Conservation (phyloP, 2,888 invertebrate species). For the Rhyacophila evoluta region DNA sequence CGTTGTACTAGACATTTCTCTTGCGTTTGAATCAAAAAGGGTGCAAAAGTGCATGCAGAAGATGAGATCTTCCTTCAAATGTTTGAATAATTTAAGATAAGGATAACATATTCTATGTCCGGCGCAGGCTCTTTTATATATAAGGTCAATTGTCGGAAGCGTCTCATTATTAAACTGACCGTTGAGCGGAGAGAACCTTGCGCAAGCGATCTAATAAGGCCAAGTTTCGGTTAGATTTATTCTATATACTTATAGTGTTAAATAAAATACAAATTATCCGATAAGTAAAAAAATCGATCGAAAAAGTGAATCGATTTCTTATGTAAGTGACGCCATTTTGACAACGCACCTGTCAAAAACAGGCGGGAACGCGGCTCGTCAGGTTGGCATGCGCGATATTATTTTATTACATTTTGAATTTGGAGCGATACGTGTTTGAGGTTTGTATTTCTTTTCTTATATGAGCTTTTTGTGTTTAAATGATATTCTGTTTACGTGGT, state of each 20-base stretch:
- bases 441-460: background rate
- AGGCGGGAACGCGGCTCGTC: conserved; percentile 31
- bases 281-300: conserved; percentile 25
- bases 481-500: background rate
- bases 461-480: background rate
- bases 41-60: background rate
- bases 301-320: conserved; percentile 3
- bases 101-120: background rate
- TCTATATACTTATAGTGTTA: background rate
- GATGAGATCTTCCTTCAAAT: background rate
- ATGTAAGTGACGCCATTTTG: conserved; percentile 34
- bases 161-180: conserved; percentile 26
- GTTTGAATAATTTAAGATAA: background rate
- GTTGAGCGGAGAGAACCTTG: conserved; percentile 42
- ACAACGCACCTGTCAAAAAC: conserved; percentile 33
- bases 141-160: conserved; percentile 45
- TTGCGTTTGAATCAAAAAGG: background rate
- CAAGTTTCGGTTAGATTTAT: background rate
- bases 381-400: background rate
- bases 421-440: background rate
- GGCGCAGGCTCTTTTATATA: conserved; percentile 36
- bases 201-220: conserved; percentile 27
- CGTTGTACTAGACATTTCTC: too few relatives aligned
- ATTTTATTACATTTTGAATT: conserved; percentile 7
- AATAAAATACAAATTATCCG: background rate